Percentiles rank a stretch among this genome's conserved stretches.
These are phyloP conservation scores for Enteromius unitaeniatus DNA, from an alignment of 2,797 vertebrate species.

Conservation along the genomic window DNA sequence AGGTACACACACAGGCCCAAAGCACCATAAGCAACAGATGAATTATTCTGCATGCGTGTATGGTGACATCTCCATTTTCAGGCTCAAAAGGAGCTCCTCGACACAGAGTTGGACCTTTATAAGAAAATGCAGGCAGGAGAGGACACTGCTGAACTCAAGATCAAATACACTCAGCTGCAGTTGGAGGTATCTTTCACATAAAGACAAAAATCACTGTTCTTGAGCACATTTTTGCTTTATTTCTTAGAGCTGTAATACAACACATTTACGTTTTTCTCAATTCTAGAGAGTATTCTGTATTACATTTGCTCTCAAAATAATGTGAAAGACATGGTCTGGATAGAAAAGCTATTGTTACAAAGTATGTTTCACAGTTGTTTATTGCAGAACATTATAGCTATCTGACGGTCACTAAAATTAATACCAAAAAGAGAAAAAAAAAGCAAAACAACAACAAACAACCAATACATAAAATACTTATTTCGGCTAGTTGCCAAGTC, in stretches of 20 bases:
- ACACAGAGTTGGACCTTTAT: constrained; percentile 94
- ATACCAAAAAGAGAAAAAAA: too few species aligned
- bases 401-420: too few species aligned
- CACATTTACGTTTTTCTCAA: background rate
- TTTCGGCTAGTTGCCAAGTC: too few species aligned
- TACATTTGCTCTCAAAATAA: background rate
- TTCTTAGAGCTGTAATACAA: background rate
- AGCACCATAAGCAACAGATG: background rate
- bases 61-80: constrained; percentile 60
- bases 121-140: constrained; percentile 97
- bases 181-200: constrained; percentile 85
- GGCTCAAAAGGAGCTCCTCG: constrained; percentile 96
- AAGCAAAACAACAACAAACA: too few species aligned
- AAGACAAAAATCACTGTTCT: background rate
- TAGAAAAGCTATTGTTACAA: background rate
- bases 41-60: constrained; percentile 7
- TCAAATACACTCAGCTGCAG: constrained; percentile 93
- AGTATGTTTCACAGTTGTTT: background rate
- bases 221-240: background rate
- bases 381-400: background rate
- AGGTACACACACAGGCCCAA: constrained; percentile 78
- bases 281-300: background rate
- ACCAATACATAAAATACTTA: too few species aligned
- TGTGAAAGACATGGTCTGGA: background rate
- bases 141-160: constrained; percentile 90